Evolutionary conservation across 1,140 invertebrate species (phyloP), one percentile per base, ranked within the genome.

Genomic region (Drosophila seguyi): DNA sequence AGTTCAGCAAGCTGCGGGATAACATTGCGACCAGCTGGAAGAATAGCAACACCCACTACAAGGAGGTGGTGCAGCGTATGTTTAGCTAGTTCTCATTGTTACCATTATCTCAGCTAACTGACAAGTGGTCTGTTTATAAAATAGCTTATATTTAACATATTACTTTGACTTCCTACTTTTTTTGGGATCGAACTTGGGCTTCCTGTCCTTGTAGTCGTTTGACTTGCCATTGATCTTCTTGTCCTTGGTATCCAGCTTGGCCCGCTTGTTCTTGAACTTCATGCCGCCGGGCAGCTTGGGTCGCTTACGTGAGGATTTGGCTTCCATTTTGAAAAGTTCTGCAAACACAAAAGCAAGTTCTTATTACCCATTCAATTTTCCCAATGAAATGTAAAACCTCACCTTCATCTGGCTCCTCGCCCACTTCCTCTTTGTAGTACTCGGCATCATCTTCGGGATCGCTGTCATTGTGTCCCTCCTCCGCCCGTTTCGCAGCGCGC

Each of bases 361-460:
- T 44, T 22, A 45, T 8, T 47, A 13, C 14, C 22, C 6, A 14
- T 22, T 50, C 10, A 50, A 36, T n/a, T 13, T 6, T 10, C 27
- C 2, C 6, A 13, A 3, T 10, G 1, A 4, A 13, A 1, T 11
- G 0, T 5, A 31, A 6, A 10, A 45, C 63, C 59, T 52, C 25
- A 92, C 91, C 96, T 94, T 95, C 94, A 72, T 98, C 97, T 6
- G 97, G 97, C 86, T 97, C 96, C 71, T 96, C 94, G 47, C 97
- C 97, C 27, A 98, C 96, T 94, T 98, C 97, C 77, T 97, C 93
- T 68, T 95, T 94, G 92, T 97, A 98, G 94, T 97, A 98, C 72
- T 96, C 95, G 0, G 94, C 95, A 93, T 97, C 97, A 87, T 97
- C 95, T 22, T 94, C 94, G 2, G 80, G 75, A 48, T 83, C 81